A percentile compares a stretch with the other conserved stretches of the same genome.
Evolutionary conservation across 2,113 vertebrate genomes (phyloP).

Genomic region (Heptranchias perlo): DNA sequence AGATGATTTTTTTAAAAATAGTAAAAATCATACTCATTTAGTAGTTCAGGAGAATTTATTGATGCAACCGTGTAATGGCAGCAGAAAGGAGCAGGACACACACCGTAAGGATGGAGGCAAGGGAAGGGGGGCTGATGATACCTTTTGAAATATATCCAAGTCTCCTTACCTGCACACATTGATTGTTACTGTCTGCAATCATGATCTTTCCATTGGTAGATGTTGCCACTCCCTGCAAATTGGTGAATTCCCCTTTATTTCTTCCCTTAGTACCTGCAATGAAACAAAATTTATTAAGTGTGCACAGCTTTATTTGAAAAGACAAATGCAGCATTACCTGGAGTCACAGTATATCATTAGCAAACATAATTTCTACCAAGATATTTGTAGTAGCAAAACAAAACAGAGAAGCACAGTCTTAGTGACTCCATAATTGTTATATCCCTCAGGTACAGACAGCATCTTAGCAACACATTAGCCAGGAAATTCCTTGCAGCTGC

Average conservation of each 20-base stretch:
- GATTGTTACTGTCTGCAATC: slow-evolving; percentile 98
- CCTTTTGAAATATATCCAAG: neutral
- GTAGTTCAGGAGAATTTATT: neutral
- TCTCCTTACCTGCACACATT: slow-evolving; percentile 86
- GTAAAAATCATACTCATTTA: neutral
- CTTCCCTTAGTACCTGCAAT: slow-evolving; percentile 87
- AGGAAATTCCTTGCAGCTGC: neutral
- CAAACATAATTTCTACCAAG: neutral
- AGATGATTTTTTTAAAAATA: neutral
- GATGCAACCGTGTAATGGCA: neutral
- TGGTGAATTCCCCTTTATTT: slow-evolving; percentile 98
- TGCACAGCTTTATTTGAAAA: slow-evolving; percentile 43
- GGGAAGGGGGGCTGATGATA: neutral
- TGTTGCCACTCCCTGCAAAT: slow-evolving; percentile 91
- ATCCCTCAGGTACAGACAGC: neutral
- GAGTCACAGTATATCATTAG: neutral
- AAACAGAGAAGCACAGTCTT: neutral
- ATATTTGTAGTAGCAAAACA: neutral
- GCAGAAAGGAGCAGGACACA: neutral
- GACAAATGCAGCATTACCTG: neutral
- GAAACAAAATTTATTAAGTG: slow-evolving; percentile 44
- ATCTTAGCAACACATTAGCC: neutral
- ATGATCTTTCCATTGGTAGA: slow-evolving; percentile 81
- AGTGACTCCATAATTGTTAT: neutral
- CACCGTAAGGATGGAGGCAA: neutral